Evolutionary conservation across 1,140 invertebrate species (phyloP), one percentile per base, ranked within the genome.

Genomic region (Euglossa dilemma): DNA sequence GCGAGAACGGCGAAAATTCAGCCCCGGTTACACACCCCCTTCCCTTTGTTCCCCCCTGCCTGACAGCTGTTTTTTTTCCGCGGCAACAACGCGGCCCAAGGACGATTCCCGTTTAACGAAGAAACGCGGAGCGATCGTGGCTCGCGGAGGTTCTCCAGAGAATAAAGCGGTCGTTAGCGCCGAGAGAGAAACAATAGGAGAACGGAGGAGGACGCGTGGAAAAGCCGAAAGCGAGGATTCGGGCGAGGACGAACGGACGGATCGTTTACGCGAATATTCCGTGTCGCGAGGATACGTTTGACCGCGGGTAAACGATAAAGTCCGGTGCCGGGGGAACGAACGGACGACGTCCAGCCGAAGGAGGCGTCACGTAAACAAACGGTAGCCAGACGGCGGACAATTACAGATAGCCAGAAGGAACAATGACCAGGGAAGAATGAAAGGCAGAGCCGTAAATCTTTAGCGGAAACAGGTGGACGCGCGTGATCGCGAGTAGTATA

Each of bases 401-500:
- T 82, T 82, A 82, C 80, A 76, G 50, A 77, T 78, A 57, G 74
- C 36, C 66, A 25, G 66, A 5, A 23, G 74, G 66, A 70, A 77
- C 81, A 77, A 71, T 77, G 81, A 66, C 18, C 9, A 59, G 45
- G 18, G 54, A 61, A 61, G 81, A 71, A 69, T 14, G 66, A 64
- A 45, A 63, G 72, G 28, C 54, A 50, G 28, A 14, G 75, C 12
- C 74, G 80, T 66, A 66, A 52, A 69, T 87, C 75, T 63, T 23
- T 52, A 18, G 66, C 64, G 83, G 61, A 75, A 83, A 85, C 71
- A 87, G 75, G 86, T 83, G 84, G 80, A 83, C 61, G 66, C 84
- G 66, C 36, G 85, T 76, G 81, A 87, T 87, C 85, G 64, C 70
- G 64, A 70, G 36, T 63, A 83, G 56, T 77, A 83, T 83, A 47